Evolutionary conservation across 2,797 vertebrate genomes (phyloP).

Genomic region (Potorous gilbertii): DNA sequence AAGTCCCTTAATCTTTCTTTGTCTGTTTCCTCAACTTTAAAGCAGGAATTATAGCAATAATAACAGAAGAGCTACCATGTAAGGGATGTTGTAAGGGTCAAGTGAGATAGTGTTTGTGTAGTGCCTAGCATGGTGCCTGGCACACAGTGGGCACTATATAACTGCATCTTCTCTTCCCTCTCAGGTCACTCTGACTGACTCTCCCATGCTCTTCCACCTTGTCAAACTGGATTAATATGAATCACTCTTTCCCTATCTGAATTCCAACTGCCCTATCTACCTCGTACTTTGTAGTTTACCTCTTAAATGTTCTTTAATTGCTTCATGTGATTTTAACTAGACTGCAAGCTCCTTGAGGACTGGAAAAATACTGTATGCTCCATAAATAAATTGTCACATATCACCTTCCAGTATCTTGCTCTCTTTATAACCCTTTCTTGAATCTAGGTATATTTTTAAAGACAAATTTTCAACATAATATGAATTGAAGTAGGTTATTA

Average conservation of each 20-base stretch:
- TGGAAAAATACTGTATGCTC: neutral
- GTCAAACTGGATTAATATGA: neutral
- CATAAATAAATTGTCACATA: neutral
- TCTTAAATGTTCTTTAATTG: neutral
- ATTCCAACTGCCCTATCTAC: neutral
- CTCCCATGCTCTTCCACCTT: neutral
- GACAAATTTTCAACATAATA: conserved; percentile 7
- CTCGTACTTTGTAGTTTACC: too few species aligned
- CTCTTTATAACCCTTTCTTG: neutral
- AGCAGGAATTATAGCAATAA: neutral
- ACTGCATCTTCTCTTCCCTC: neutral
- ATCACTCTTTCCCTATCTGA: neutral
- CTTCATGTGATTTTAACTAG: neutral
- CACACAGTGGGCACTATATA: neutral
- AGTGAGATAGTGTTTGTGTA: neutral
- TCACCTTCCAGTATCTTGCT: neutral
- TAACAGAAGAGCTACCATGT: neutral
- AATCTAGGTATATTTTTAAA: neutral
- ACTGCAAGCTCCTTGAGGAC: neutral
- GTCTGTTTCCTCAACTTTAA: neutral
- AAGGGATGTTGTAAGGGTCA: neutral
- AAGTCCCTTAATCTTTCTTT: neutral
- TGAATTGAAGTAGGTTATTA: conserved; percentile 35
- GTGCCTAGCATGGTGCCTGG: neutral
- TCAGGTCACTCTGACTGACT: too few species aligned